phyloP scores from a whole-genome alignment of 2,113 vertebrate species.

The Pedetes capensis region DNA sequence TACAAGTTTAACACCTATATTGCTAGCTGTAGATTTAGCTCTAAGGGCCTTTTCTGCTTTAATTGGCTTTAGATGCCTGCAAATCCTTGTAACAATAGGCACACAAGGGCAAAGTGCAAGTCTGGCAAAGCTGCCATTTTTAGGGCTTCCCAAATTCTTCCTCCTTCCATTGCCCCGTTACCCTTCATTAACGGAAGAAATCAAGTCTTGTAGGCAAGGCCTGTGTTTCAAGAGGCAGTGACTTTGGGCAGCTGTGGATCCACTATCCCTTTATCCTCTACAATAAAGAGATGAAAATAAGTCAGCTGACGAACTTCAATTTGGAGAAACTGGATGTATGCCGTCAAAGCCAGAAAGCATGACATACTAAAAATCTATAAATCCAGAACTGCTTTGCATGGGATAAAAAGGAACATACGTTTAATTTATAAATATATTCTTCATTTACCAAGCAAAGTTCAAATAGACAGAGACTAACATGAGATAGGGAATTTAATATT shows the following conservation, averaged over 20 bases:
- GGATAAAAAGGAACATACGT: neutral
- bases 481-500: neutral
- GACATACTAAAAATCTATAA: neutral
- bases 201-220: neutral
- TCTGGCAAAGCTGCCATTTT: neutral
- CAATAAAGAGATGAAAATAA: constrained; percentile 21
- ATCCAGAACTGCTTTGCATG: neutral
- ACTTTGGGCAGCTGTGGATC: neutral
- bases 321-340: neutral
- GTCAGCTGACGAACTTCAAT: neutral
- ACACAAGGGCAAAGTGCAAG: neutral
- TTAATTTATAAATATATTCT: constrained; percentile 35
- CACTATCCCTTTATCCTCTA: neutral
- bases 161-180: neutral
- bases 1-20: neutral
- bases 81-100: neutral
- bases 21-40: neutral
- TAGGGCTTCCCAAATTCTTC: neutral
- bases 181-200: neutral
- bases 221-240: neutral
- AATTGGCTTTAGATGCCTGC: neutral
- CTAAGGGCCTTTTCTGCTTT: neutral
- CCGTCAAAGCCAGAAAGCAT: neutral
- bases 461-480: neutral
- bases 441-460: constrained; percentile 7